Evolutionary conservation across 2,888 invertebrate genomes (phyloP).

Genomic region (Morinoia aosen): DNA sequence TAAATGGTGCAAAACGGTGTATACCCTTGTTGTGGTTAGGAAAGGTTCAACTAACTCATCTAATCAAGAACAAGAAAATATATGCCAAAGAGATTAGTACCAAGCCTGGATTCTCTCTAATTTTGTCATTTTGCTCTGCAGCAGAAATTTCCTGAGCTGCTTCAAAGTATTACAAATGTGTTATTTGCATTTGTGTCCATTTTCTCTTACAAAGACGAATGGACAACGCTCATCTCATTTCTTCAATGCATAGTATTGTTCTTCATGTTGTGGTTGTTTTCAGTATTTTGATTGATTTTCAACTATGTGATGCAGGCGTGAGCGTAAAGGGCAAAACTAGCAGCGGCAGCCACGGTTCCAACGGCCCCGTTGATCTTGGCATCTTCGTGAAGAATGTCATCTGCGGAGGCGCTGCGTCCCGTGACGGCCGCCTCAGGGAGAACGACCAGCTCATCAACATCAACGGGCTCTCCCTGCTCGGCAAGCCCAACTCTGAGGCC

Average conservation of each 20-base stretch:
- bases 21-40: too few relatives aligned
- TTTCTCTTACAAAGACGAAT: background rate
- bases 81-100: background rate
- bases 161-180: background rate
- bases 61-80: background rate
- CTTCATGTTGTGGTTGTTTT: too few relatives aligned
- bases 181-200: background rate
- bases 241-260: too few relatives aligned
- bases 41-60: too few relatives aligned
- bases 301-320: slow-evolving; percentile 75
- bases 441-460: slow-evolving; percentile 94
- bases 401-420: slow-evolving; percentile 94
- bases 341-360: slow-evolving; percentile 72
- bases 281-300: too few relatives aligned
- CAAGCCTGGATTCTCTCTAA: background rate
- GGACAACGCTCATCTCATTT: too few relatives aligned
- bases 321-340: slow-evolving; percentile 97
- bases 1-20: too few relatives aligned
- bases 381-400: slow-evolving; percentile 97
- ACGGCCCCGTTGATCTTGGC: slow-evolving; percentile 82
- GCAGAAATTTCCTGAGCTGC: background rate
- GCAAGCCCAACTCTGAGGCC: slow-evolving; percentile 91
- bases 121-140: background rate
- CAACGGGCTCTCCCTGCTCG: slow-evolving; percentile 89
- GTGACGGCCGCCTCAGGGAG: slow-evolving; percentile 84